Evolutionary conservation across 2,113 vertebrate species (phyloP), one percentile per base, ranked within the genome.

Genomic region (Catharus bicknelli): DNA sequence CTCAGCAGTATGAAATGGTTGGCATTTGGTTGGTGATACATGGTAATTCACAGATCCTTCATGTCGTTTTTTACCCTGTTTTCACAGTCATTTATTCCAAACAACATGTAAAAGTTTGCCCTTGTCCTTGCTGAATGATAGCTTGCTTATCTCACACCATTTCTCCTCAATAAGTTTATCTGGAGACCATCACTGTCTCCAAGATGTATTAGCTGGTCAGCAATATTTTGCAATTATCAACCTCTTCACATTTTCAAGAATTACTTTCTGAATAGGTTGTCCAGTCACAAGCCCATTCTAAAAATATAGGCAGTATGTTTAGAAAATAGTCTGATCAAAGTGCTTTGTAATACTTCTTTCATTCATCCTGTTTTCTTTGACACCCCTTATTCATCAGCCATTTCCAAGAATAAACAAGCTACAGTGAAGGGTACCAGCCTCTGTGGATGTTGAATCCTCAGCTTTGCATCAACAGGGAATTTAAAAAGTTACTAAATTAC

Each of bases 1-100:
- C 82, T 82, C 79, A 77, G 83, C 82, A n/a, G 59, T 40, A 80
- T 67, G 72, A 94, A 93, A 36, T 77, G 68, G 63, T 74, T 94
- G 90, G 86, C 75, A 80, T 86, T 90, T 93, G 76, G 55, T 96
- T 90, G 80, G 90, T 83, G 75, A 63, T 67, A 62, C 59, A 38
- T 76, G 67, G 83, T 80, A 88, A 77, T 62, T 76, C 90, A 83
- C 75, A 55, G 55, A 55, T 83, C 43, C 55, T 88, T 81, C 30
- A 3, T 85, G 84, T 82, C 42, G 3, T 58, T 83, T 94, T 74
- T 59, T 74, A 48, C 63, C 11, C 42, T 77, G 36, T 62, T 91
- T 83, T 43, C 62, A 84, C 53, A 58, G 55, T 42, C 45, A 14
- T 47, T 89, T 91, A 58, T 93, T 95, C 75, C 88, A 91, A 21